phyloP scores from a whole-genome alignment of 2,113 vertebrate species.

The Clarias magur region DNA sequence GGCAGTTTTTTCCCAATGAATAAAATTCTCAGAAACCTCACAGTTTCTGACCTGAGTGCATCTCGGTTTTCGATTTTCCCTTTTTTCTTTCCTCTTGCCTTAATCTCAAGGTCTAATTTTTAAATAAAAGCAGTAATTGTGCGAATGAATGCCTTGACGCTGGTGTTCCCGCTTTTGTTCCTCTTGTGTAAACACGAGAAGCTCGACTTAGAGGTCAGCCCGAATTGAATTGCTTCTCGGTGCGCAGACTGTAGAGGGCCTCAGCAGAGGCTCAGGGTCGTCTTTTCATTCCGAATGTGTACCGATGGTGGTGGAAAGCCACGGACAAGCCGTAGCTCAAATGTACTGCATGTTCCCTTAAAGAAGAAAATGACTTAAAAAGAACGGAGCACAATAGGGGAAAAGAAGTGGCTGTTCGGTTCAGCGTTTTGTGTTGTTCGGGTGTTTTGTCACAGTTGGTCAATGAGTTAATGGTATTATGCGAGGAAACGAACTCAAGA shows the following conservation, averaged over 20 bases:
- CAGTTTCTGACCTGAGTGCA: constrained; percentile 17
- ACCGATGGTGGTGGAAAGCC: constrained; percentile 15
- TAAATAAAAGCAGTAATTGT: constrained; percentile 41
- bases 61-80: constrained; percentile 14
- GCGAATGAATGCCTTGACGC: constrained; percentile 25
- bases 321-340: not conserved
- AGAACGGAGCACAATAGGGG: not conserved
- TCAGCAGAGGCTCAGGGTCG: constrained; percentile 34
- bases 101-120: constrained; percentile 56
- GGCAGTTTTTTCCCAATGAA: constrained; percentile 27
- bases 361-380: not conserved
- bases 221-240: constrained; percentile 37
- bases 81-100: not conserved
- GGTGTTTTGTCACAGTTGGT: not conserved
- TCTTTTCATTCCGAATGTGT: constrained; percentile 31
- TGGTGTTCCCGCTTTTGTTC: constrained; percentile 27
- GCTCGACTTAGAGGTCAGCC: constrained; percentile 25
- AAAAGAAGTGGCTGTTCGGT: not conserved
- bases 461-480: constrained; percentile 1
- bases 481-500: not conserved
- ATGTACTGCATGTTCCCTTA: constrained; percentile 25
- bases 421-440: not conserved
- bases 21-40: not conserved
- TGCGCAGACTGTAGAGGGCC: not conserved
- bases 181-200: constrained; percentile 24